phyloP scores from a whole-genome alignment of 37 sponge, comb jelly and placozoan genomes.

The Theonella swinhoei region DNA sequence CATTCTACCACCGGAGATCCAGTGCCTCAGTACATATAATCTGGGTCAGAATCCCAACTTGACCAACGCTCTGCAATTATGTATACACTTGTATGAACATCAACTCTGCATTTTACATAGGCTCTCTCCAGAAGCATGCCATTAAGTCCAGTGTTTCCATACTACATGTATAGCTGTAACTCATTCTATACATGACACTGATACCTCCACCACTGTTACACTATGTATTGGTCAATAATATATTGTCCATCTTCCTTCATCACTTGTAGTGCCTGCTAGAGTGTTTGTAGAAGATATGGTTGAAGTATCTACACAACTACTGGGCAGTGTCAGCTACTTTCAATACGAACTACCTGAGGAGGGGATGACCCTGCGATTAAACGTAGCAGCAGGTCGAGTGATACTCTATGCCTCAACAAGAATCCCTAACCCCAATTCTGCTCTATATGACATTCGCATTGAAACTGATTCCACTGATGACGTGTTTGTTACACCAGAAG shows the following conservation, averaged over 20 bases:
- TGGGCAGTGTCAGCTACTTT: constrained; percentile 8
- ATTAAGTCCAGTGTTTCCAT: no score
- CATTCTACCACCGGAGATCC: neutral
- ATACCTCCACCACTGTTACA: no score
- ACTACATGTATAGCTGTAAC: no score
- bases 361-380: constrained; percentile 44
- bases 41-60: no score
- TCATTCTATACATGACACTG: no score
- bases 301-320: neutral
- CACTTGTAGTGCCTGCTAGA: neutral
- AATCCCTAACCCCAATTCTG: constrained; percentile 44
- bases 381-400: constrained; percentile 12
- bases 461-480: constrained; percentile 28
- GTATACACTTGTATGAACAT: no score
- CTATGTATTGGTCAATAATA: no score
- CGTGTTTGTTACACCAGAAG: neutral
- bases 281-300: neutral
- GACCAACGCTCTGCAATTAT: no score
- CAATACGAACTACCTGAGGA: constrained; percentile 24
- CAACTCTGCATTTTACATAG: no score
- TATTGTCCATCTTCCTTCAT: no score
- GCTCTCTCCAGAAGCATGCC: no score
- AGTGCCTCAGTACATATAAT: no score
- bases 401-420: constrained; percentile 22
- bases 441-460: constrained; percentile 30